A percentile compares a stretch with the other conserved stretches of the same genome.
These are phyloP conservation scores for Australoheros scitulus DNA, from an alignment of 2,113 vertebrate genomes.

Conservation along the genomic window DNA sequence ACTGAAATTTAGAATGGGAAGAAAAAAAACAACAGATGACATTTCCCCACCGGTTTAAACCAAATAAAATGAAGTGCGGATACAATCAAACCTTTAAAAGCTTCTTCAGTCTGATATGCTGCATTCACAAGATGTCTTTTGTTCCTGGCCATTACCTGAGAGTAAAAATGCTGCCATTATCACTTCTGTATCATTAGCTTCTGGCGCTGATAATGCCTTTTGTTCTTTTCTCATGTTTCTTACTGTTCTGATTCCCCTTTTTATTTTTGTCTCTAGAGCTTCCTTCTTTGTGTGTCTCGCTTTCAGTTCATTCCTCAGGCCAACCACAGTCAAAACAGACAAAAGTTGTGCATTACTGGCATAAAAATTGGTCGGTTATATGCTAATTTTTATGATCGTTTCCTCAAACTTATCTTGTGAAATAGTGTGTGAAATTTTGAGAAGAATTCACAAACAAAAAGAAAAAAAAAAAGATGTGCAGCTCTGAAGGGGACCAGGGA, in stretches of 20 bases:
- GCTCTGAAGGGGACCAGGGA: not conserved
- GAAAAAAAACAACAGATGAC: not conserved
- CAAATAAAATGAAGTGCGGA: not conserved
- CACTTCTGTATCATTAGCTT: not conserved
- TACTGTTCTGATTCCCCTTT: not conserved
- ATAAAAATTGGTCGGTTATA: not conserved
- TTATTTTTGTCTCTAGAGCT: not conserved
- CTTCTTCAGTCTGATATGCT: not conserved
- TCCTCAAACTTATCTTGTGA: not conserved
- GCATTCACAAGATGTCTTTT: not conserved
- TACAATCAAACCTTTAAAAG: not conserved
- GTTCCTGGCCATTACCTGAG: slow-evolving; percentile 5
- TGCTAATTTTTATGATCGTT: not conserved
- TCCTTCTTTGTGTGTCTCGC: not conserved
- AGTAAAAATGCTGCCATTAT: not conserved
- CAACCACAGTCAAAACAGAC: not conserved
- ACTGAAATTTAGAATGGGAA: not conserved
- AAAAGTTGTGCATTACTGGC: not conserved
- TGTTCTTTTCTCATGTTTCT: not conserved
- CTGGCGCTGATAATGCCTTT: not conserved
- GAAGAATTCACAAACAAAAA: not conserved
- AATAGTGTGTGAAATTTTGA: not conserved
- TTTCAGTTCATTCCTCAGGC: not conserved
- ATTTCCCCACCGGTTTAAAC: not conserved
- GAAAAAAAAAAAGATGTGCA: not conserved